Percentiles rank a stretch among this genome's conserved stretches.
Conservation (phyloP, 2,113 vertebrate species). For the Mugil cephalus region DNA sequence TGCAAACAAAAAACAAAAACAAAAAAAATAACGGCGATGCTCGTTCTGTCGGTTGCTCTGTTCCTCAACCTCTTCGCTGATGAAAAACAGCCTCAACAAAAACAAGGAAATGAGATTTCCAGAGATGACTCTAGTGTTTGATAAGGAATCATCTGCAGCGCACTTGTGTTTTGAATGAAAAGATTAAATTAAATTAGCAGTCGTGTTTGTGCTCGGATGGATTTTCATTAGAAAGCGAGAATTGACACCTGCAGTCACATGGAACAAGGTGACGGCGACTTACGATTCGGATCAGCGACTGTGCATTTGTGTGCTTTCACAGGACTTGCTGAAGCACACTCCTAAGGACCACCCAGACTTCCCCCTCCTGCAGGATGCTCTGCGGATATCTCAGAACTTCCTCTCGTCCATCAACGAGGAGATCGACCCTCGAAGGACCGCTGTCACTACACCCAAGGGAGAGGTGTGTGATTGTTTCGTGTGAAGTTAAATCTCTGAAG, state of each 20-base stretch:
- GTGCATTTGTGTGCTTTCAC: background rate
- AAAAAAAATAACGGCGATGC: constrained; percentile 11
- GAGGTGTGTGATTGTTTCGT: constrained; percentile 84
- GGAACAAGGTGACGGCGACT: too few relatives aligned
- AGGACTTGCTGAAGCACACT: constrained; percentile 98
- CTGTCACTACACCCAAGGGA: constrained; percentile 96
- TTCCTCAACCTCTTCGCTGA: constrained; percentile 10
- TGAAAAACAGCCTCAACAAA: constrained; percentile 33
- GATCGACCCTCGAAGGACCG: constrained; percentile 94
- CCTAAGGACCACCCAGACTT: constrained; percentile 97
- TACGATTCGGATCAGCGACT: background rate
- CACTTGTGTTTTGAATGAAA: background rate
- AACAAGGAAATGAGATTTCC: constrained; percentile 28
- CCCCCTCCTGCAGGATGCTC: constrained; percentile 94
- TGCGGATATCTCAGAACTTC: constrained; percentile 98
- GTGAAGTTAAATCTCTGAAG: background rate
- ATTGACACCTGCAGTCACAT: too few relatives aligned
- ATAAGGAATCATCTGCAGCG: background rate
- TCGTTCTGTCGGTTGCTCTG: constrained; percentile 23
- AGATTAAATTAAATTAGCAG: background rate
- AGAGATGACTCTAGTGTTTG: constrained; percentile 9
- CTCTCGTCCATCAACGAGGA: constrained; percentile 99
- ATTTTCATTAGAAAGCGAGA: background rate
- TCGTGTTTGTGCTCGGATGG: background rate
- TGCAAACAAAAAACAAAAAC: constrained; percentile 26